These are phyloP conservation scores for Hermatobates lingyangjiaoensis DNA, from an alignment of 1,140 invertebrate genomes.

Conservation along the genomic window DNA sequence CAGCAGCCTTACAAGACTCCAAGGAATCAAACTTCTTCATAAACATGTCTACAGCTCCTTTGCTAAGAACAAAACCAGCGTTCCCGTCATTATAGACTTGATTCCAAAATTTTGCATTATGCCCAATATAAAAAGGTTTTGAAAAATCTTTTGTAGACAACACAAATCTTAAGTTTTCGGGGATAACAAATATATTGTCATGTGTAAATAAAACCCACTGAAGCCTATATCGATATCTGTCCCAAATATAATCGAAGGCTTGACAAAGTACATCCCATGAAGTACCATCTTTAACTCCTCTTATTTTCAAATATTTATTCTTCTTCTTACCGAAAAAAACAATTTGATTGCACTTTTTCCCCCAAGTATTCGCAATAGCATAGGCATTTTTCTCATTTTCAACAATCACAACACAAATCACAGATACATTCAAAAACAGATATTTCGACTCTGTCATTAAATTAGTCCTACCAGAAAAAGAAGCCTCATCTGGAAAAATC, in stretches of 20 bases:
- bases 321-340: constrained; percentile 8
- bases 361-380: constrained; percentile 16
- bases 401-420: constrained; percentile 16
- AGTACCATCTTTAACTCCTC: constrained; percentile 5
- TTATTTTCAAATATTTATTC: constrained; percentile 8
- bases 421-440: constrained; percentile 11
- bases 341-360: constrained; percentile 11
- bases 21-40: constrained; percentile 8
- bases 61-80: constrained; percentile 16
- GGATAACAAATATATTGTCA: constrained; percentile 17
- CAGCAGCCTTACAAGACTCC: constrained; percentile 6
- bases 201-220: constrained; percentile 17
- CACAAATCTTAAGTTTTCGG: constrained; percentile 18
- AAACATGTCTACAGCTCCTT: constrained; percentile 11
- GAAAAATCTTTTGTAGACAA: constrained; percentile 12
- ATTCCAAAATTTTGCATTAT: constrained; percentile 15
- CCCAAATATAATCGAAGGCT: constrained; percentile 9
- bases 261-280: constrained; percentile 18
- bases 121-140: constrained; percentile 15
- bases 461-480: not conserved
- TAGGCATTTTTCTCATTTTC: constrained; percentile 12
- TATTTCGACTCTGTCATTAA: constrained; percentile 1
- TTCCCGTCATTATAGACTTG: constrained; percentile 13
- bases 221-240: not conserved
- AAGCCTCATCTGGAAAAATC: constrained; percentile 1